Evolutionary conservation across 2,113 vertebrate species (phyloP).

Genomic region (Camelus bactrianus): DNA sequence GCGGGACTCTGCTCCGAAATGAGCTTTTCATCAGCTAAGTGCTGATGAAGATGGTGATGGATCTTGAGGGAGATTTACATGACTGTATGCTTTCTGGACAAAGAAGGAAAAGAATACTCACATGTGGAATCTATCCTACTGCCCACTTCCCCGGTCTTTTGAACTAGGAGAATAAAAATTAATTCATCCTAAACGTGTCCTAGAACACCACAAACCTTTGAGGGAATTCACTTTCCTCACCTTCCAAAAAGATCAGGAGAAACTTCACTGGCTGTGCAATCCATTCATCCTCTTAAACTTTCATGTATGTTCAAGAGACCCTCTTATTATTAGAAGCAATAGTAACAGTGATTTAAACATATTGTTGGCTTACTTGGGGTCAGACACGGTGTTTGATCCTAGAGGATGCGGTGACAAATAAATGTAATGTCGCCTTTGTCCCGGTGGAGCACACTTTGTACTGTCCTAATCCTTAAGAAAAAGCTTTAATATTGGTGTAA

Average conservation of each 20-base stretch:
- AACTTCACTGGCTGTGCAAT: neutral
- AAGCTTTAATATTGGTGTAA: neutral
- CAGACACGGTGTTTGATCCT: neutral
- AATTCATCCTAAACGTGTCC: slow-evolving; percentile 22
- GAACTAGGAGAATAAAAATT: slow-evolving; percentile 1
- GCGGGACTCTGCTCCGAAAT: slow-evolving; percentile 46
- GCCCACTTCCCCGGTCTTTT: neutral
- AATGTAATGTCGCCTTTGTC: neutral
- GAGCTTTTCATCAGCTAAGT: neutral
- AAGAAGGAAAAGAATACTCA: neutral
- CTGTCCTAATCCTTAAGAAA: neutral
- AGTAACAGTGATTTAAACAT: neutral
- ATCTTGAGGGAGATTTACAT: neutral
- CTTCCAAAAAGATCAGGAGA: neutral
- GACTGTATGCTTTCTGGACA: neutral
- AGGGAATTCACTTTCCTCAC: neutral
- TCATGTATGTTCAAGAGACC: neutral
- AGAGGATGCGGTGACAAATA: neutral
- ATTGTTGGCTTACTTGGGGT: neutral
- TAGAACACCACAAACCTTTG: neutral
- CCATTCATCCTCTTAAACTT: neutral
- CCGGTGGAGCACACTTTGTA: neutral
- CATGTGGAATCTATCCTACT: neutral
- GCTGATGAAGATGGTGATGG: neutral
- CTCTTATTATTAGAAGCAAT: neutral